phyloP scores from a whole-genome alignment of 2,113 vertebrate genomes.

The Chaetops frenatus region DNA sequence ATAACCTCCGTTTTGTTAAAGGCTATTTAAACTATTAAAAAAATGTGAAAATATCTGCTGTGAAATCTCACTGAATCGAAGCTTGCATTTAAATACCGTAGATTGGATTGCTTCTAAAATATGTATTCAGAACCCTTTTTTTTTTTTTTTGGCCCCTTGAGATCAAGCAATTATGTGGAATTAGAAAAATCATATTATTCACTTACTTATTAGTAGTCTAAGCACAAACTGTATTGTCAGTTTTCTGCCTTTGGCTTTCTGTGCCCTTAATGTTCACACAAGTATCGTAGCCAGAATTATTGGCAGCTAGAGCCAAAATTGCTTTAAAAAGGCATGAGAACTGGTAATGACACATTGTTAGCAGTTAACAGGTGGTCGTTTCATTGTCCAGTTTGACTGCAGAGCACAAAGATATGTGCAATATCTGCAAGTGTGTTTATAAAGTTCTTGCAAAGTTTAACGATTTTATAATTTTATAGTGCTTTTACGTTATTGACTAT shows the following conservation, averaged over 20 bases:
- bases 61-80: slow-evolving; percentile 37
- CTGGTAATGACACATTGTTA: slow-evolving; percentile 78
- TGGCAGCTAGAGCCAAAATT: slow-evolving; percentile 77
- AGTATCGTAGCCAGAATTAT: slow-evolving; percentile 78
- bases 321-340: slow-evolving; percentile 78
- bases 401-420: slow-evolving; percentile 70
- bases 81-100: slow-evolving; percentile 55
- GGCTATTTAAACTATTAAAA: slow-evolving; percentile 49
- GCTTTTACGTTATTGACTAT: slow-evolving; percentile 45
- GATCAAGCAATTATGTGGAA: slow-evolving; percentile 70
- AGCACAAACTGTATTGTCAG: slow-evolving; percentile 77
- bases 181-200: slow-evolving; percentile 72
- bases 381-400: slow-evolving; percentile 79
- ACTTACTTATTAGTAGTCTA: slow-evolving; percentile 75
- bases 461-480: slow-evolving; percentile 40
- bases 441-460: slow-evolving; percentile 68
- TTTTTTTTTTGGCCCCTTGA: slow-evolving; percentile 63
- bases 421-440: slow-evolving; percentile 63
- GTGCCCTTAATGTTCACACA: slow-evolving; percentile 78
- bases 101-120: slow-evolving; percentile 61
- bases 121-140: slow-evolving; percentile 64
- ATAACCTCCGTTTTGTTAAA: slow-evolving; percentile 38
- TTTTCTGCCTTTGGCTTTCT: slow-evolving; percentile 79
- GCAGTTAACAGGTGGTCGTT: slow-evolving; percentile 83
- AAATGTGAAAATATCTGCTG: slow-evolving; percentile 41